Percentiles rank a stretch among this genome's conserved stretches.
phyloP scores from a whole-genome alignment of 1,140 invertebrate species.

The Chironomus striatipennis region DNA sequence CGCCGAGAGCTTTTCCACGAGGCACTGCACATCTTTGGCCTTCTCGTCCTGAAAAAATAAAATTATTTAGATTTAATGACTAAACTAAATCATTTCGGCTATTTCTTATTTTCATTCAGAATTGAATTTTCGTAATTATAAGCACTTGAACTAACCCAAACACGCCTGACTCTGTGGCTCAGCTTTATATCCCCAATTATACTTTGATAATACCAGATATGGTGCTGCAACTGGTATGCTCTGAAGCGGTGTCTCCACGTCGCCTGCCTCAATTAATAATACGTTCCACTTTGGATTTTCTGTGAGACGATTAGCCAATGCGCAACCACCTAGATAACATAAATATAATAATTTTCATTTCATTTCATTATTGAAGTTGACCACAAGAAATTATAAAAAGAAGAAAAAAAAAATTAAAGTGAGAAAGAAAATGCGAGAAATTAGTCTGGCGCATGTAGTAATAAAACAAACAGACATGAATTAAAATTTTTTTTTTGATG shows the following conservation, averaged over 20 bases:
- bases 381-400: neutral
- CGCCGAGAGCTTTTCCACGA: constrained; percentile 57
- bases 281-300: constrained; percentile 17
- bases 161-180: neutral
- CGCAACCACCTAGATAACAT: neutral
- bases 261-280: constrained; percentile 14
- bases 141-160: neutral
- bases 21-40: constrained; percentile 49
- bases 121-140: no score
- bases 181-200: neutral
- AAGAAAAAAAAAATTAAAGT: no score
- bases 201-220: neutral
- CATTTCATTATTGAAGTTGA: neutral
- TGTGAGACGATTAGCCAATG: neutral
- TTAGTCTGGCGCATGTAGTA: no score
- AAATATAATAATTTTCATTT: neutral
- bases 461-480: no score
- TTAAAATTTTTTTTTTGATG: no score
- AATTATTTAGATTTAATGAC: constrained; percentile 24
- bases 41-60: constrained; percentile 42
- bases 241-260: neutral
- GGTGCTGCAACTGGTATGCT: neutral
- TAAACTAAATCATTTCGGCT: no score
- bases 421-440: no score
- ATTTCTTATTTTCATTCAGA: no score